Conservation (phyloP, 2,113 vertebrate species). For the Caranx melampygus region DNA sequence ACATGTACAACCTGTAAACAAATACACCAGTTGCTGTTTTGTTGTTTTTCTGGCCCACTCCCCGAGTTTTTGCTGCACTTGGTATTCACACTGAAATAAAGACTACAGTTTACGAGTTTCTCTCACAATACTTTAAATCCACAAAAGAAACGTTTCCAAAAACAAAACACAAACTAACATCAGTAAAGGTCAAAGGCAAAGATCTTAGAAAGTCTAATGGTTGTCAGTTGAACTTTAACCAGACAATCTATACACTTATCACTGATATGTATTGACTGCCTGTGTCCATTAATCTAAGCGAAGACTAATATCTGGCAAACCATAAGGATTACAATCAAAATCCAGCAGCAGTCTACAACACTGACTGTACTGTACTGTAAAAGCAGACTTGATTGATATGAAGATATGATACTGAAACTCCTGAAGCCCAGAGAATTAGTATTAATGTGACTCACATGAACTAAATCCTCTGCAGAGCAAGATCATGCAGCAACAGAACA, state of each 20-base stretch:
- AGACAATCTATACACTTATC: slow-evolving; percentile 9
- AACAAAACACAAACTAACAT: background rate
- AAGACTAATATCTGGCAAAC: background rate
- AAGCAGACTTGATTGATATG: background rate
- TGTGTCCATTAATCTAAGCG: background rate
- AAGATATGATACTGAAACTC: background rate
- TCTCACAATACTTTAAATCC: background rate
- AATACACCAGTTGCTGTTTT: background rate
- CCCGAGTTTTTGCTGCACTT: background rate
- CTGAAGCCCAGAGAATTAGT: background rate
- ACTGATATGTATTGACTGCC: background rate
- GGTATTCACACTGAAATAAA: background rate
- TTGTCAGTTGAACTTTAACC: slow-evolving; percentile 29
- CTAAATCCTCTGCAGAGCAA: background rate
- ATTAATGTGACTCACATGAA: background rate
- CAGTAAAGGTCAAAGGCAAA: slow-evolving; percentile 4
- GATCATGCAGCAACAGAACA: background rate
- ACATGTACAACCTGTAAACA: background rate
- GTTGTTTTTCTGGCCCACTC: background rate
- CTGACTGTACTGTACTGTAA: background rate
- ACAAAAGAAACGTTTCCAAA: background rate
- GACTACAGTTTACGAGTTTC: background rate
- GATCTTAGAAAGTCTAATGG: background rate
- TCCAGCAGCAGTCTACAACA: background rate
- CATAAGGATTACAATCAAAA: background rate